phyloP scores from a whole-genome alignment of 2,888 invertebrate genomes.

The Herminia tarsipennalis region DNA sequence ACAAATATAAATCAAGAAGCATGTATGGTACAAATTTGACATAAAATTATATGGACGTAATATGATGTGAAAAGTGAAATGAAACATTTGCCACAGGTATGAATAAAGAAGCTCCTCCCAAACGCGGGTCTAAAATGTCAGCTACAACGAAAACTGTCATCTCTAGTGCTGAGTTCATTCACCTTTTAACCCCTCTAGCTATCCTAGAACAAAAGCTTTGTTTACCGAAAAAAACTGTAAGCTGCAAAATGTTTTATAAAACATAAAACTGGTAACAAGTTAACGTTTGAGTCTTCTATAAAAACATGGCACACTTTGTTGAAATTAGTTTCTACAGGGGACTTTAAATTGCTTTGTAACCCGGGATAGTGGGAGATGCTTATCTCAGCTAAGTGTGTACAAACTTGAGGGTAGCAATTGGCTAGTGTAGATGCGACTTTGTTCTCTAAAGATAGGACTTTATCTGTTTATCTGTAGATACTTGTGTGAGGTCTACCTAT shows the following conservation, averaged over 20 bases:
- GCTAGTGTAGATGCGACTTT: neutral
- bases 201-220: conserved; percentile 2
- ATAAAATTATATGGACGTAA: no score
- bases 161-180: no score
- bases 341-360: conserved; percentile 36
- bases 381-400: conserved; percentile 3
- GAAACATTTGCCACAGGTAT: no score
- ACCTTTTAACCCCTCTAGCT: neutral
- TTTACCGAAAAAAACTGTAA: conserved; percentile 14
- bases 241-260: conserved; percentile 8
- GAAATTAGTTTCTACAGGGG: conserved; percentile 30
- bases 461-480: neutral
- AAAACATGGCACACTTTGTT: conserved; percentile 27
- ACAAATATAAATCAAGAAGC: no score
- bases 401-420: conserved; percentile 14
- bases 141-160: no score
- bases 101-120: no score
- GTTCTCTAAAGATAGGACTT: neutral
- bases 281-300: conserved; percentile 9
- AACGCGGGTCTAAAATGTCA: no score
- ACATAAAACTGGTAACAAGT: conserved; percentile 7
- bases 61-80: no score
- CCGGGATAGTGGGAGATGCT: conserved; percentile 18
- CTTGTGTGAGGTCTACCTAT: neutral
- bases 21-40: no score